Conservation (phyloP, 2,888 invertebrate species). For the Eupithecia pulchellata region DNA sequence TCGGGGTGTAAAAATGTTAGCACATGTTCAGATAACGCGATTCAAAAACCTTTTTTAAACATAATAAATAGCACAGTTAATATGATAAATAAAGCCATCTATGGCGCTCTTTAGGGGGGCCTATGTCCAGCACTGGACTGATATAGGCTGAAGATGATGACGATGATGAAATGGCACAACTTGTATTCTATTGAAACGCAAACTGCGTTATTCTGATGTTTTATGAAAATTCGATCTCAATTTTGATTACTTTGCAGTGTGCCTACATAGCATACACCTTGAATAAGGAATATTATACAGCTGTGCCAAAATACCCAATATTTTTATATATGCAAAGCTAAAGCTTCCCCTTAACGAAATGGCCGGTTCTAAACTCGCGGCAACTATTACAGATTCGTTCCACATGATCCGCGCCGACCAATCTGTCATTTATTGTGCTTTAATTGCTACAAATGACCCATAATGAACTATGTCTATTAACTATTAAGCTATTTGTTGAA, state of each 20-base stretch:
- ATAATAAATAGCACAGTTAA: no score
- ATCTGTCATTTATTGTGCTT: slow-evolving; percentile 63
- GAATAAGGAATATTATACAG: no score
- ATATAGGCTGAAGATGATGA: no score
- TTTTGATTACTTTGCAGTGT: no score
- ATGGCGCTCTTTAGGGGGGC: no score
- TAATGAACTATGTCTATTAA: slow-evolving; percentile 48
- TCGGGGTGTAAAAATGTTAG: no score
- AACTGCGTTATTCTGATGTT: neutral
- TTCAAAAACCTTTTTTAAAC: no score
- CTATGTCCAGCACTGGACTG: no score
- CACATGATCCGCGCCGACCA: slow-evolving; percentile 55
- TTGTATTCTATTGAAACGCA: neutral
- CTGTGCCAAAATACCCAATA: neutral
- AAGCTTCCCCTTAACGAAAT: slow-evolving; percentile 60
- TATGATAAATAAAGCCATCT: no score
- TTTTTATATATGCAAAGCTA: neutral
- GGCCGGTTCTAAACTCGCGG: slow-evolving; percentile 64
- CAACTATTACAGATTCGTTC: slow-evolving; percentile 77
- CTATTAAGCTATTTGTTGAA: slow-evolving; percentile 26
- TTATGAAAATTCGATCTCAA: neutral
- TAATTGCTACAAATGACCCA: slow-evolving; percentile 76
- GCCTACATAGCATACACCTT: no score
- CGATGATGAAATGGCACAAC: neutral
- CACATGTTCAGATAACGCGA: no score